Conservation (phyloP, 2,888 invertebrate species). For the Electrophaes corylata region DNA sequence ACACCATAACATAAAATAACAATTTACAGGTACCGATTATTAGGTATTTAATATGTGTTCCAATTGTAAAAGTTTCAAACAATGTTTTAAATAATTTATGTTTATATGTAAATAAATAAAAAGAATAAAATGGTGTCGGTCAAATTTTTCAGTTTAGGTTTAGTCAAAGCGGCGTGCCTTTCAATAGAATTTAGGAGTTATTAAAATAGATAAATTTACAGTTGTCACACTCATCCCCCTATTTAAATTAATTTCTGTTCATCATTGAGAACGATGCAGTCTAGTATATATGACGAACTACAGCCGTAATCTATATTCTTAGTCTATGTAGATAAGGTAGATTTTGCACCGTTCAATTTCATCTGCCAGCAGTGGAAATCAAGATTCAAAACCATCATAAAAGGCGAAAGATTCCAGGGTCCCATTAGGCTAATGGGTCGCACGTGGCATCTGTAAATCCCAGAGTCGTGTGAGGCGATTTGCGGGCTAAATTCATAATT, state of each 20-base stretch:
- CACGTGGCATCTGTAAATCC: slow-evolving; percentile 80
- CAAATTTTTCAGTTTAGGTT: no score
- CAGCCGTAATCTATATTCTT: background rate
- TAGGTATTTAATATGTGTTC: no score
- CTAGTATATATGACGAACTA: background rate
- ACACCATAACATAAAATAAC: no score
- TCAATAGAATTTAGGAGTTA: background rate
- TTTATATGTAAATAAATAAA: no score
- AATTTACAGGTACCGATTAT: no score
- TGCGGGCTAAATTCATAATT: slow-evolving; percentile 80
- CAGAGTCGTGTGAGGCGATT: slow-evolving; percentile 79
- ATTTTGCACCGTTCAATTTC: background rate
- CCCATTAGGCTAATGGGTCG: slow-evolving; percentile 79
- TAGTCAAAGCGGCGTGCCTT: background rate
- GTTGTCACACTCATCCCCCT: background rate
- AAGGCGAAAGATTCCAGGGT: slow-evolving; percentile 66
- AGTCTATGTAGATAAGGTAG: background rate
- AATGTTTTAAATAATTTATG: no score
- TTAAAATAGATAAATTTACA: background rate
- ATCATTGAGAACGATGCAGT: background rate
- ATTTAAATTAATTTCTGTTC: no score
- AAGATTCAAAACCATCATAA: slow-evolving; percentile 39
- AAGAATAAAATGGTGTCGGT: no score
- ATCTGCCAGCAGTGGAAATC: slow-evolving; percentile 26
- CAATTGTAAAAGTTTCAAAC: no score